phyloP scores from a whole-genome alignment of 2,797 vertebrate genomes.

The Cynodonichthys magdalenae region DNA sequence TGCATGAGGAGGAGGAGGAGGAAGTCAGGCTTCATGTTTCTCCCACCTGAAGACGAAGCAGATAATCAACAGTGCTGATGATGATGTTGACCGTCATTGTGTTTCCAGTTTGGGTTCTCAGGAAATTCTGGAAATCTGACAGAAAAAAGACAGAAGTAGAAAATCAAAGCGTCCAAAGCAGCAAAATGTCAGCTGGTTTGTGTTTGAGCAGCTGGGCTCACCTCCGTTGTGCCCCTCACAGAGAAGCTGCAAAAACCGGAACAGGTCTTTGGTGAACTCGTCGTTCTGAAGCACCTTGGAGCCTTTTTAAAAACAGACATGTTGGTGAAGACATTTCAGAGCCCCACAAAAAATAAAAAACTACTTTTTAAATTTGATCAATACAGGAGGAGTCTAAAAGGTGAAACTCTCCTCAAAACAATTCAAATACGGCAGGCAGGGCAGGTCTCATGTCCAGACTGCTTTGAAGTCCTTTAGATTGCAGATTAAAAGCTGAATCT shows the following conservation, averaged over 20 bases:
- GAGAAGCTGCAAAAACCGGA: conserved; percentile 97
- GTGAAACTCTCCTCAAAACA: conserved; percentile 40
- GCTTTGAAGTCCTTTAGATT: conserved; percentile 76
- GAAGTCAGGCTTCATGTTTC: neutral
- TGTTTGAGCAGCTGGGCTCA: conserved; percentile 65
- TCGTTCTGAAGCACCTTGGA: conserved; percentile 98
- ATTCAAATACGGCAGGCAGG: conserved; percentile 74
- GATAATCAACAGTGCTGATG: conserved; percentile 98
- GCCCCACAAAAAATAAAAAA: neutral
- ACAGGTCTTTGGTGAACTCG: conserved; percentile 97
- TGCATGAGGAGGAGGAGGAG: neutral
- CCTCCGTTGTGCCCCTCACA: conserved; percentile 99
- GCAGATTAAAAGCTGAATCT: conserved; percentile 75
- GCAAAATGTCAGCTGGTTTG: neutral
- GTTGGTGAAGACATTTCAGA: conserved; percentile 28
- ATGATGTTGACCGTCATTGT: conserved; percentile 98
- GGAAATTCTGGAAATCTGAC: conserved; percentile 97
- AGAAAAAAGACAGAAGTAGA: neutral
- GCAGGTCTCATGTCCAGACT: conserved; percentile 64
- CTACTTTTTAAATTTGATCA: neutral
- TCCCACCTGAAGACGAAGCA: conserved; percentile 94
- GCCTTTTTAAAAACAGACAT: conserved; percentile 75
- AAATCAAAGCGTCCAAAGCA: conserved; percentile 1
- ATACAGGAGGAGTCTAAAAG: conserved; percentile 17
- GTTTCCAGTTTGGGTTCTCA: conserved; percentile 98